These are phyloP conservation scores for Phocoena sinus DNA, from an alignment of 2,113 vertebrate species.

Conservation along the genomic window DNA sequence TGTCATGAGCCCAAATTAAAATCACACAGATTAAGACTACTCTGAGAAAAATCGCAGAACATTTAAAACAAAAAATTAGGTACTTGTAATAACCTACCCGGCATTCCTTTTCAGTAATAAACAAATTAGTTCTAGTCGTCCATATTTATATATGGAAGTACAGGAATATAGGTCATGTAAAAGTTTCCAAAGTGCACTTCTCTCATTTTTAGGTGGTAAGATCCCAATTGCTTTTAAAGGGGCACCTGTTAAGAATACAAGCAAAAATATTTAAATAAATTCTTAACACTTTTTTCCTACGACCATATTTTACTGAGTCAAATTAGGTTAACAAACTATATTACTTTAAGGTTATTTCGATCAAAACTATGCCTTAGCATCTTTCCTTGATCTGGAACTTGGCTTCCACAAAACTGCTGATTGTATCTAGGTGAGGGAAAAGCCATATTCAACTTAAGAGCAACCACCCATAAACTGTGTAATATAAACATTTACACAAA, in stretches of 20 bases:
- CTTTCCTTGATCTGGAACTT: neutral
- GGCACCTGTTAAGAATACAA: conserved; percentile 80
- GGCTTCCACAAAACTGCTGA: neutral
- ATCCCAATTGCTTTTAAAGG: conserved; percentile 91
- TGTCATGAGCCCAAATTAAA: neutral
- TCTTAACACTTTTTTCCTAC: neutral
- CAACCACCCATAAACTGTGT: neutral
- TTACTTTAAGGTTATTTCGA: neutral
- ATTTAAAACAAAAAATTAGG: neutral
- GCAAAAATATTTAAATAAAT: conserved; percentile 47
- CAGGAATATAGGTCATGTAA: conserved; percentile 87
- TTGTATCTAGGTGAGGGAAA: neutral
- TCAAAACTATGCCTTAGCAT: neutral
- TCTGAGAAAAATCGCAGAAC: neutral
- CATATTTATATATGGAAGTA: conserved; percentile 88
- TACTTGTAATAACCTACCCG: conserved; percentile 78
- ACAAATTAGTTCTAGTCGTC: conserved; percentile 91
- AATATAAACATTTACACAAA: neutral
- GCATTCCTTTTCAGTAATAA: conserved; percentile 90
- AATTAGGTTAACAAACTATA: neutral
- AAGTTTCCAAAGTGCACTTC: conserved; percentile 85
- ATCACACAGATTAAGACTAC: neutral
- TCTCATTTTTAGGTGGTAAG: conserved; percentile 82
- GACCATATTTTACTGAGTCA: neutral
- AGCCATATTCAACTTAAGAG: neutral